Evolutionary conservation across 2,113 vertebrate genomes (phyloP).

Genomic region (Pyxicephalus adspersus): DNA sequence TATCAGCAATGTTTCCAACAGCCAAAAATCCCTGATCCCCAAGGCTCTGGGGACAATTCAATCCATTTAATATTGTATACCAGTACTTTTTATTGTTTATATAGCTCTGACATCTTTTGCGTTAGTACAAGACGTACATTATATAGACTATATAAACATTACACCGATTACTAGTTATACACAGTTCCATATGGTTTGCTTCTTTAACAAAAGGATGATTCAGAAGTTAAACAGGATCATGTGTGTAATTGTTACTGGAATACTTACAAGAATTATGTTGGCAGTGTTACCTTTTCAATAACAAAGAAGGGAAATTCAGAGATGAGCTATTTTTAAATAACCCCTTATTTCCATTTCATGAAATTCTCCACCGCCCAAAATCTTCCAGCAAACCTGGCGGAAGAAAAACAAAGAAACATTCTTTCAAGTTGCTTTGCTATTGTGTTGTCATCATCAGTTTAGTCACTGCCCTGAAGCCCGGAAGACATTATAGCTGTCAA

Average conservation of each 20-base stretch:
- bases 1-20: too few relatives aligned
- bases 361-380: slow-evolving; percentile 22
- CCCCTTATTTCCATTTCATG: slow-evolving; percentile 23
- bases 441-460: neutral
- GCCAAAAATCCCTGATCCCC: too few relatives aligned
- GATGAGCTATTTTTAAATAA: neutral
- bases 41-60: too few relatives aligned
- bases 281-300: slow-evolving; percentile 19
- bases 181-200: too few relatives aligned
- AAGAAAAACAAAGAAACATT: neutral
- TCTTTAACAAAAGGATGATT: too few relatives aligned
- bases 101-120: too few relatives aligned
- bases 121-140: too few relatives aligned
- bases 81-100: too few relatives aligned
- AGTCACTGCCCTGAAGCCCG: neutral
- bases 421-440: neutral
- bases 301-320: slow-evolving; percentile 41
- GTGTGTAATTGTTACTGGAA: slow-evolving; percentile 28
- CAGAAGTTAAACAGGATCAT: too few relatives aligned
- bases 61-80: too few relatives aligned
- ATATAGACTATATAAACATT: too few relatives aligned
- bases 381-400: neutral
- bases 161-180: too few relatives aligned
- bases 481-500: neutral
- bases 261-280: slow-evolving; percentile 4